Percentiles rank a stretch among this genome's conserved stretches.
These are phyloP conservation scores for Rallus crepitans DNA, from an alignment of 2,797 vertebrate species.

Conservation along the genomic window DNA sequence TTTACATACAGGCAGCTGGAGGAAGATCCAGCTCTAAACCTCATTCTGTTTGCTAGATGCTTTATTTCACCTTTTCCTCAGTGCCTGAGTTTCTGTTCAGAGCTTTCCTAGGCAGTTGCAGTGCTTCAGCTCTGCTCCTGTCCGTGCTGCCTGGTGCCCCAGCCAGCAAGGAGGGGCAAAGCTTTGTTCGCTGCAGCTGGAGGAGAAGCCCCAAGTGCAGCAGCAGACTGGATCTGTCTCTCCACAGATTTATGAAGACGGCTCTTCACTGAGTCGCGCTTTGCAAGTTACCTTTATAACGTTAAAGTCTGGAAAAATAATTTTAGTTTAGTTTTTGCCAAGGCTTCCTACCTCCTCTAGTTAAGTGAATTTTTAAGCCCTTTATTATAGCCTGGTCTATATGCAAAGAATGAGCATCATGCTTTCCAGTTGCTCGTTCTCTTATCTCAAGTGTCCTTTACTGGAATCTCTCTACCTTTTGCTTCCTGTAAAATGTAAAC, in stretches of 20 bases:
- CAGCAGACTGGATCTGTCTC: neutral
- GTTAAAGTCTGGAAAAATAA: neutral
- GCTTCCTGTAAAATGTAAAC: constrained; percentile 32
- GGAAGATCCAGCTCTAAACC: neutral
- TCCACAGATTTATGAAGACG: neutral
- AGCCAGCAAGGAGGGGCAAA: neutral
- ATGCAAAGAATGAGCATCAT: neutral
- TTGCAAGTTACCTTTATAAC: neutral
- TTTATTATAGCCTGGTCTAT: neutral
- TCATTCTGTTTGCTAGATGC: neutral
- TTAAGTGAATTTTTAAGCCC: neutral
- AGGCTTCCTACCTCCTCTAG: neutral
- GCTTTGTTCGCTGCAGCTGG: neutral
- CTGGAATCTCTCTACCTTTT: constrained; percentile 48
- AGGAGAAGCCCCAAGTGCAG: neutral
- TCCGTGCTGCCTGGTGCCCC: neutral
- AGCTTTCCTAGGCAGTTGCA: neutral
- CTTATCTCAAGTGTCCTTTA: constrained; percentile 57
- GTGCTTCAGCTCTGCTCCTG: neutral
- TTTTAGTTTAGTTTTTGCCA: constrained; percentile 4
- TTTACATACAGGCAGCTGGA: neutral
- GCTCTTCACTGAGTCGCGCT: neutral
- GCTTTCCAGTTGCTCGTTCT: constrained; percentile 13
- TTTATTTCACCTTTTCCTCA: neutral
- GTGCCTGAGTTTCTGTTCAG: neutral